These are phyloP conservation scores for Ditylenchus weischeri DNA, from an alignment of 2,888 invertebrate species.

Conservation along the genomic window DNA sequence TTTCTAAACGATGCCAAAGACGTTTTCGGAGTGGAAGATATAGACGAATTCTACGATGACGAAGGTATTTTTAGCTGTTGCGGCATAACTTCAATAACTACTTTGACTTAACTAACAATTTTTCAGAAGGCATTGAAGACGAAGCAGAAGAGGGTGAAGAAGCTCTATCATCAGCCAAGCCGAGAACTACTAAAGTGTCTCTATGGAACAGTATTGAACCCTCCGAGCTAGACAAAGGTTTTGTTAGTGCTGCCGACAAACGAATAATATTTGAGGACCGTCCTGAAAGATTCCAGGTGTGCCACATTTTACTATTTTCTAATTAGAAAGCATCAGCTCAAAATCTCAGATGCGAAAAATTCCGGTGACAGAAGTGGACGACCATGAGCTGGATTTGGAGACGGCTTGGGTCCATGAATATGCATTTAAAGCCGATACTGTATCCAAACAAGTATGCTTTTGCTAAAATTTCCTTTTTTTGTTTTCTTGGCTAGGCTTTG, in stretches of 20 bases:
- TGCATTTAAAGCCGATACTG: constrained; percentile 68
- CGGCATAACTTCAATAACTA: too few relatives aligned
- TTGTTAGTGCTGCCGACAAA: constrained; percentile 88
- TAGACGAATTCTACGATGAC: constrained; percentile 62
- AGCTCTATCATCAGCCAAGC: constrained; percentile 52
- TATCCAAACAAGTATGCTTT: constrained; percentile 30
- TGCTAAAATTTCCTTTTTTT: too few relatives aligned
- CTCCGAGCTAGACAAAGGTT: constrained; percentile 88
- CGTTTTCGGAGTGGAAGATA: constrained; percentile 89
- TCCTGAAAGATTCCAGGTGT: constrained; percentile 63
- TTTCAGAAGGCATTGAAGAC: constrained; percentile 35
- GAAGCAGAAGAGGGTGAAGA: constrained; percentile 42
- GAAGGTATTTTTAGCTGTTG: constrained; percentile 30
- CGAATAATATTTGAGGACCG: constrained; percentile 68
- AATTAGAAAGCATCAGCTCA: constrained; percentile 26
- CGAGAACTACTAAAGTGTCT: constrained; percentile 38
- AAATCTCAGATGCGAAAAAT: constrained; percentile 42
- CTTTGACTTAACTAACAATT: too few relatives aligned
- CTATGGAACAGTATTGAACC: constrained; percentile 72
- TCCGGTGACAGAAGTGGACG: constrained; percentile 51
- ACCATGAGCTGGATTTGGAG: constrained; percentile 81
- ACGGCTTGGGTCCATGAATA: constrained; percentile 95
- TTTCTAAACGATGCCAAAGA: constrained; percentile 79
- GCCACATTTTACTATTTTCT: constrained; percentile 10
- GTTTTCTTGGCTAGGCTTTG: too few relatives aligned